Percentiles rank a stretch among this genome's conserved stretches.
These are phyloP conservation scores for Sylvia borin DNA, from an alignment of 2,797 vertebrate genomes.

Conservation along the genomic window DNA sequence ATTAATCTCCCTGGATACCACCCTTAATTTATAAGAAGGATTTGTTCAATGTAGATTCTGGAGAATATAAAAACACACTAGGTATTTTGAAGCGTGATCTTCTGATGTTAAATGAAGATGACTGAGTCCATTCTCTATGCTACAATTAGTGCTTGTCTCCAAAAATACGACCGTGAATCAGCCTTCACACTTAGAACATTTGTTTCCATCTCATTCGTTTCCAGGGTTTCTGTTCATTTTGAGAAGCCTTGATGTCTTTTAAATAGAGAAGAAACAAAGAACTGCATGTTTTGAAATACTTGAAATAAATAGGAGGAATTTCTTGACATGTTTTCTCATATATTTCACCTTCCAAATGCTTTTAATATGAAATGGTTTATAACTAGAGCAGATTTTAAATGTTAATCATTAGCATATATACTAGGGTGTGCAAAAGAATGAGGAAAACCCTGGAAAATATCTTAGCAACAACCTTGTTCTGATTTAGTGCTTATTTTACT, in stretches of 20 bases:
- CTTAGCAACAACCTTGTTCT: neutral
- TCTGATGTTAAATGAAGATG: conserved; percentile 17
- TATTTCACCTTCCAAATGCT: neutral
- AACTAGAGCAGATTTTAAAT: neutral
- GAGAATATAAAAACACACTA: neutral
- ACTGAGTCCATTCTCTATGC: neutral
- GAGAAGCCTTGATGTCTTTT: neutral
- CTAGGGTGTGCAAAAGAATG: neutral
- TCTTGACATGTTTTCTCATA: neutral
- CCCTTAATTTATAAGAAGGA: neutral
- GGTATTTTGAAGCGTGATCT: neutral
- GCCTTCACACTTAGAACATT: neutral
- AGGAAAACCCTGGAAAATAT: neutral
- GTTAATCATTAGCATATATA: neutral
- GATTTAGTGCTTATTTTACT: neutral
- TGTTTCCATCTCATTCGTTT: neutral
- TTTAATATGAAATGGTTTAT: neutral
- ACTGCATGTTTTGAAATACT: neutral
- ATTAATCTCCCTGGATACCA: neutral
- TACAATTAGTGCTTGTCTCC: neutral
- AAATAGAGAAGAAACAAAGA: conserved; percentile 4
- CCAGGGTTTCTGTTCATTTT: neutral
- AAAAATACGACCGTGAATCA: conserved; percentile 6
- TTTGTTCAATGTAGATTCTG: neutral
- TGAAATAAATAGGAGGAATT: conserved; percentile 9